A percentile compares a stretch with the other conserved stretches of the same genome.
Conservation (phyloP, 2,888 invertebrate genomes). For the Sclerodermus sp. region DNA sequence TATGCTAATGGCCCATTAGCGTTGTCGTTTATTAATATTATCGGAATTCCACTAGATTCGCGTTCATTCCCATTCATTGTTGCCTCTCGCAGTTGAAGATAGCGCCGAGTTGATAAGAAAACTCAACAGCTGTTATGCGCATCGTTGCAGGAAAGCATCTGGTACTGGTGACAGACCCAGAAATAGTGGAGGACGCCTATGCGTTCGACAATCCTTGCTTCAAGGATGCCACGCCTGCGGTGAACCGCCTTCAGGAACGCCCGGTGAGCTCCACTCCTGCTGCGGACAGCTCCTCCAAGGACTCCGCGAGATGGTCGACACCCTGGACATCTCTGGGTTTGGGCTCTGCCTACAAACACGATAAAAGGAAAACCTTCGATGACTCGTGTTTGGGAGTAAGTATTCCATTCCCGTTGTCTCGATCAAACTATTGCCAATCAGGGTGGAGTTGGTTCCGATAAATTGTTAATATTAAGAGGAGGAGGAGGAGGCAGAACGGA, state of each 20-base stretch:
- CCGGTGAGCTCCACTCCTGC: conserved; percentile 33
- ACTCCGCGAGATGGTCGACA: conserved; percentile 47
- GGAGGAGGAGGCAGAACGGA: no score
- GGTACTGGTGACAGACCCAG: conserved; percentile 74
- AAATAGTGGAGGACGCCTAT: conserved; percentile 75
- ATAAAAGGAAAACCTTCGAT: conserved; percentile 63
- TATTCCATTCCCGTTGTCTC: no score
- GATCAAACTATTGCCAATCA: no score
- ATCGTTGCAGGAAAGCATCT: conserved; percentile 69
- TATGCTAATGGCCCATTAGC: no score
- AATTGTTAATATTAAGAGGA: no score
- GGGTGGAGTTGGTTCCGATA: no score
- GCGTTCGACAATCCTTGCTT: conserved; percentile 83
- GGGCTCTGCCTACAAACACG: conserved; percentile 49
- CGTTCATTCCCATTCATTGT: no score
- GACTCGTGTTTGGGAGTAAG: conserved; percentile 63
- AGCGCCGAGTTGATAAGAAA: no score
- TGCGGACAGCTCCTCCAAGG: conserved; percentile 35
- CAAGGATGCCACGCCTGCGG: conserved; percentile 58
- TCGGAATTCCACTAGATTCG: no score
- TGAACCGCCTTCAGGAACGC: conserved; percentile 47
- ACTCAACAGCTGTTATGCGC: no score
- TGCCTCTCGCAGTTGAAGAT: no score
- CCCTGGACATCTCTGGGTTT: conserved; percentile 60
- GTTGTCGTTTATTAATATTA: no score